These are phyloP conservation scores for Mungos mungo DNA, from an alignment of 2,113 vertebrate species.

Conservation along the genomic window DNA sequence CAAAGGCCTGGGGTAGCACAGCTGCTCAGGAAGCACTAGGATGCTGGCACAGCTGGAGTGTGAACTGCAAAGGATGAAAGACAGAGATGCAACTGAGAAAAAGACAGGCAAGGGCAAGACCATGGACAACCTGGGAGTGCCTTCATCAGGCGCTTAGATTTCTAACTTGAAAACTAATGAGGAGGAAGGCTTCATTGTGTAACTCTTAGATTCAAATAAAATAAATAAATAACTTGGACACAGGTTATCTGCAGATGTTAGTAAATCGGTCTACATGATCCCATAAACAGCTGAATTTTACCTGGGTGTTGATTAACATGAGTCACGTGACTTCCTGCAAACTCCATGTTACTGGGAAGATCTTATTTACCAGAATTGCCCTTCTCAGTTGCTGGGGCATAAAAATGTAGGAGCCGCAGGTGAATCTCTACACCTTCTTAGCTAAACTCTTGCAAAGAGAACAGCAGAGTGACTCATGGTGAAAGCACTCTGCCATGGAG, in stretches of 20 bases:
- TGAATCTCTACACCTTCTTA: neutral
- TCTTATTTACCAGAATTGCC: slow-evolving; percentile 40
- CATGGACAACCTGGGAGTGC: too few species aligned
- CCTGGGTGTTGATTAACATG: slow-evolving; percentile 46
- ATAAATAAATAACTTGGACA: neutral
- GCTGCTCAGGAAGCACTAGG: neutral
- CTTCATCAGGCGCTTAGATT: neutral
- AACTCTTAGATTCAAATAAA: neutral
- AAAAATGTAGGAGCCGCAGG: neutral
- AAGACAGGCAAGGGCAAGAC: neutral
- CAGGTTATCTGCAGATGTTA: neutral
- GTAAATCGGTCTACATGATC: slow-evolving; percentile 6
- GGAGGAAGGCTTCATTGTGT: neutral
- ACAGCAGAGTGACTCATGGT: slow-evolving; percentile 41
- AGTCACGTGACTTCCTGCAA: slow-evolving; percentile 59
- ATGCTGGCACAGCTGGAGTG: neutral
- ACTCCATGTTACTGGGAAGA: slow-evolving; percentile 5
- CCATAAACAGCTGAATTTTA: slow-evolving; percentile 68
- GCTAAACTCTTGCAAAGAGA: slow-evolving; percentile 63
- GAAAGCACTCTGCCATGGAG: slow-evolving; percentile 34
- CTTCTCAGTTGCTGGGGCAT: neutral
- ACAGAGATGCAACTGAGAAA: neutral
- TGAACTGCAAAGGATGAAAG: neutral
- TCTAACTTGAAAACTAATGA: neutral
- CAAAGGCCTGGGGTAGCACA: neutral